These are phyloP conservation scores for Numenius arquata DNA, from an alignment of 2,113 vertebrate genomes.

Conservation along the genomic window DNA sequence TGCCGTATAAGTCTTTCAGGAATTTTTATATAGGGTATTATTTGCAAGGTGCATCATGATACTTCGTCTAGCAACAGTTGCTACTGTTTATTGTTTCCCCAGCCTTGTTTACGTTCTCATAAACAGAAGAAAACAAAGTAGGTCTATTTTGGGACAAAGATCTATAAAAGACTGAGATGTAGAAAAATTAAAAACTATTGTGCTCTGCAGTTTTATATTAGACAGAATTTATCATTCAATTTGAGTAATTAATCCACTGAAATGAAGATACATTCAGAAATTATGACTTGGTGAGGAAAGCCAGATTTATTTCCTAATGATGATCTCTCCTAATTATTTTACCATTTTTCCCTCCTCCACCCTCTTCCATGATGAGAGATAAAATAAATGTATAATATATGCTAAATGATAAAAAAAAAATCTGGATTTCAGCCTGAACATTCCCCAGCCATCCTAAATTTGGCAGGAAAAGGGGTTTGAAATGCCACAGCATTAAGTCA, in stretches of 20 bases:
- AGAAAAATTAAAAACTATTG: neutral
- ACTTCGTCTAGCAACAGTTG: neutral
- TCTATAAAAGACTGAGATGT: neutral
- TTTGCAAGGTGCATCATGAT: neutral
- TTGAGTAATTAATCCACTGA: neutral
- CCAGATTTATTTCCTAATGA: neutral
- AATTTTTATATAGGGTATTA: neutral
- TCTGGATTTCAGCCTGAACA: neutral
- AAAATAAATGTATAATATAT: neutral
- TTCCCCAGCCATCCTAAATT: neutral
- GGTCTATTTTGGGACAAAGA: neutral
- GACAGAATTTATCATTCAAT: neutral
- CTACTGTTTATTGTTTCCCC: neutral
- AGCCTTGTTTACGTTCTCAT: neutral
- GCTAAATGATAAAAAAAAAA: neutral
- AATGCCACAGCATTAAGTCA: neutral
- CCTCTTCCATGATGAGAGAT: neutral
- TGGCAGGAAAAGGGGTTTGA: neutral
- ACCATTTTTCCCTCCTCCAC: neutral
- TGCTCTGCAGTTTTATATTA: neutral
- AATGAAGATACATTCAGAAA: neutral
- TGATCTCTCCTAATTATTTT: neutral
- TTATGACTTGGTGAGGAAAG: neutral
- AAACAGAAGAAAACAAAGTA: neutral
- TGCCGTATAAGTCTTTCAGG: neutral